Conservation (phyloP, 2,113 vertebrate genomes). For the Microtus montanus region DNA sequence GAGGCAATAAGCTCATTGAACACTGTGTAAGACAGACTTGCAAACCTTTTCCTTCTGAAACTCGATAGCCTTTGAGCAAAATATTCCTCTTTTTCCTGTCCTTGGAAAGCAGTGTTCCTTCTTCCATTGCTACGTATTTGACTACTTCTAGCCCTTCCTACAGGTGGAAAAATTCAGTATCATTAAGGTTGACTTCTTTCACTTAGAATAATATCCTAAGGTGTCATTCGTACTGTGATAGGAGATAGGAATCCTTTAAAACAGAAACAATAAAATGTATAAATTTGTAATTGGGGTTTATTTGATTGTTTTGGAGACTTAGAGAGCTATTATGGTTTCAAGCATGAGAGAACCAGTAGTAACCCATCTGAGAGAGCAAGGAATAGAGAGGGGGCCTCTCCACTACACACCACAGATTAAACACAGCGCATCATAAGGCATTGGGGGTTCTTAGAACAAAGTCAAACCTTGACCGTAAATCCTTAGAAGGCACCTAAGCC, state of each 20-base stretch:
- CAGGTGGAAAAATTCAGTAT: background rate
- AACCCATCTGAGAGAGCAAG: background rate
- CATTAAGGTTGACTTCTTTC: background rate
- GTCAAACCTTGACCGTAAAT: background rate
- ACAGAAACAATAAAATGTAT: background rate
- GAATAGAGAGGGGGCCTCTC: background rate
- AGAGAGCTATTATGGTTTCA: background rate
- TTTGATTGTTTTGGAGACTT: background rate
- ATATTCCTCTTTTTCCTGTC: background rate
- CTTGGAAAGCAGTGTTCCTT: background rate
- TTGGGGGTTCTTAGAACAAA: background rate
- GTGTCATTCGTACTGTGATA: background rate
- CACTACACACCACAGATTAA: background rate
- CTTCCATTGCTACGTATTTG: background rate
- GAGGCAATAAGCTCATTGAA: background rate
- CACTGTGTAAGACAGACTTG: background rate
- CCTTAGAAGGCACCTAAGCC: background rate
- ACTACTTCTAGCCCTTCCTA: background rate
- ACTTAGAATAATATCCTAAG: background rate
- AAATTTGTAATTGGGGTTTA: background rate
- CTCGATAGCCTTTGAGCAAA: background rate
- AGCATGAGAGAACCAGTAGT: background rate
- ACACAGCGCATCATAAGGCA: background rate
- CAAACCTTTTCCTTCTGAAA: background rate
- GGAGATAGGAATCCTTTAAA: background rate